phyloP scores from a whole-genome alignment of 2,113 vertebrate species.

The Mellivora capensis region DNA sequence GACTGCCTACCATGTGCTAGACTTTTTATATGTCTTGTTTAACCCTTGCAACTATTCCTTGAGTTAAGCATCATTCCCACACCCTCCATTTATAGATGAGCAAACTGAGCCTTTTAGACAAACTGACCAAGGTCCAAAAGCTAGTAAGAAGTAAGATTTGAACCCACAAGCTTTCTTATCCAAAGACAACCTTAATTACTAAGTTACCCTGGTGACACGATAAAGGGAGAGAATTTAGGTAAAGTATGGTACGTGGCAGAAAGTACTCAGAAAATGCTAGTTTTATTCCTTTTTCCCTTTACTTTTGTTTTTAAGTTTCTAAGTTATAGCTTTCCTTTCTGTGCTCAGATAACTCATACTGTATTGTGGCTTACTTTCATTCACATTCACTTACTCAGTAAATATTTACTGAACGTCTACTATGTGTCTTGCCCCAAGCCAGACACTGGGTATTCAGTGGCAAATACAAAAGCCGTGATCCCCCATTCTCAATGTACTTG shows the following conservation, averaged over 20 bases:
- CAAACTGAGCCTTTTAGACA: neutral
- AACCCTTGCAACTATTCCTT: neutral
- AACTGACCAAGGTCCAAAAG: neutral
- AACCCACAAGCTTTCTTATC: neutral
- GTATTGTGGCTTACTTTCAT: neutral
- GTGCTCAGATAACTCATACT: neutral
- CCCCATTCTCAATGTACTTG: neutral
- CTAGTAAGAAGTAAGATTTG: neutral
- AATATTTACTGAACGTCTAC: conserved; percentile 26
- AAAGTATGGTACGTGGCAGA: neutral
- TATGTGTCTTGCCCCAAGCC: neutral
- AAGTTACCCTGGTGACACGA: neutral
- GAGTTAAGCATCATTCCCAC: neutral
- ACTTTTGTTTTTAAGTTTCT: neutral
- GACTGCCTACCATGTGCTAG: neutral
- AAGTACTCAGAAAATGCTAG: neutral
- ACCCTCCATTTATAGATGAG: neutral
- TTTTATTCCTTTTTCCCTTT: neutral
- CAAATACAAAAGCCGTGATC: neutral
- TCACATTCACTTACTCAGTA: neutral
- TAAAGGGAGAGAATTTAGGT: neutral
- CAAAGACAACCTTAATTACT: neutral
- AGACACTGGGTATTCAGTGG: neutral
- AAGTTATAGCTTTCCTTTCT: neutral
- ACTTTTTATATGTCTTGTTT: neutral